Evolutionary conservation across 2,113 vertebrate species (phyloP).

Genomic region (Pterophyllum scalare): DNA sequence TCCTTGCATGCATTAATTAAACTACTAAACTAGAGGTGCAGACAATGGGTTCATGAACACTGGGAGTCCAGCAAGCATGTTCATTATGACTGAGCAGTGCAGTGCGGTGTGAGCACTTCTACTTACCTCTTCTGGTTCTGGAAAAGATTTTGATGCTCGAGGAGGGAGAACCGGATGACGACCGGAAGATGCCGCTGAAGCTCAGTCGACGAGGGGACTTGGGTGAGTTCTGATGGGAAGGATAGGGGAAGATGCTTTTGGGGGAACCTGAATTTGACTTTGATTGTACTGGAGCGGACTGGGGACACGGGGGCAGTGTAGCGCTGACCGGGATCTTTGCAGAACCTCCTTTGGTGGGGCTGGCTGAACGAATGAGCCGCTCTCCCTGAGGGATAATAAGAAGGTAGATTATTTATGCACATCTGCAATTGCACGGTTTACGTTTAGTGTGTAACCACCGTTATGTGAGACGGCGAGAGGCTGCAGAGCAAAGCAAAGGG

Average conservation of each 20-base stretch:
- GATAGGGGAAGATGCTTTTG: slow-evolving; percentile 90
- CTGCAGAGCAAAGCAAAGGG: background rate
- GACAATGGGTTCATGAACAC: background rate
- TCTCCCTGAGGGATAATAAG: slow-evolving; percentile 82
- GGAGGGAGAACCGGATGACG: slow-evolving; percentile 83
- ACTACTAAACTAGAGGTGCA: background rate
- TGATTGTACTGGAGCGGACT: slow-evolving; percentile 86
- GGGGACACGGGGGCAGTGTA: slow-evolving; percentile 81
- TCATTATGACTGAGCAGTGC: background rate
- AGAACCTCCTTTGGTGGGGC: slow-evolving; percentile 85
- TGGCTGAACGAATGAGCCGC: slow-evolving; percentile 79
- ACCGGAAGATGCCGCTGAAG: slow-evolving; percentile 96
- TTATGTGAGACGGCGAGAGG: background rate
- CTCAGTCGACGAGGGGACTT: slow-evolving; percentile 95
- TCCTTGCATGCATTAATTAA: background rate
- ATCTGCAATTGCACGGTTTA: background rate
- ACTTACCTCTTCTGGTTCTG: slow-evolving; percentile 94
- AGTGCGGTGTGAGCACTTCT: background rate
- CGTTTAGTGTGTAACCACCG: background rate
- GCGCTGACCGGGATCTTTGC: slow-evolving; percentile 78
- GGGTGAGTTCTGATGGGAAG: slow-evolving; percentile 87
- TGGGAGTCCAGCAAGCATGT: background rate
- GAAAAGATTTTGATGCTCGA: slow-evolving; percentile 95
- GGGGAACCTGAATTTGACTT: slow-evolving; percentile 87
- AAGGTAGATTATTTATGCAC: background rate